A percentile compares a stretch with the other conserved stretches of the same genome.
phyloP scores from a whole-genome alignment of 2,797 vertebrate genomes.

The Chelon auratus region DNA sequence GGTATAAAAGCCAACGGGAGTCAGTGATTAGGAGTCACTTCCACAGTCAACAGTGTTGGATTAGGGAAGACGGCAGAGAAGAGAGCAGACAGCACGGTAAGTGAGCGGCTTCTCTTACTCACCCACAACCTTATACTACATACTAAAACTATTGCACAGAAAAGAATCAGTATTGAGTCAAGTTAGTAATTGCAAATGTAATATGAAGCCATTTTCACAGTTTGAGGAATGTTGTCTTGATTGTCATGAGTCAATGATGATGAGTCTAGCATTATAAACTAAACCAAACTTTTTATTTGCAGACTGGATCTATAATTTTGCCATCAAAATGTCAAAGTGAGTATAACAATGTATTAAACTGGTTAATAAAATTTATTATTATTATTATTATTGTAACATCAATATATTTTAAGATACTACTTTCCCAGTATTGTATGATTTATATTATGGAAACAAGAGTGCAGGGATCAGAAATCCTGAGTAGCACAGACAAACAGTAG shows the following conservation, averaged over 20 bases:
- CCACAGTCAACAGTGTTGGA: slow-evolving; percentile 44
- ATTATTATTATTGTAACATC: background rate
- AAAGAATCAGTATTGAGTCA: slow-evolving; percentile 4
- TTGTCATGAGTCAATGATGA: background rate
- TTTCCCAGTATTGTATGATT: background rate
- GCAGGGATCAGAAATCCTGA: slow-evolving; percentile 1
- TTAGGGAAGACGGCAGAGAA: slow-evolving; percentile 46
- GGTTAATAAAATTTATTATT: too few relatives aligned
- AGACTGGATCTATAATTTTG: slow-evolving; percentile 55
- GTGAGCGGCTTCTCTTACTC: slow-evolving; percentile 25
- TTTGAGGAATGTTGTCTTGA: background rate
- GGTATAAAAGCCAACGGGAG: slow-evolving; percentile 66
- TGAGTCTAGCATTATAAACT: background rate
- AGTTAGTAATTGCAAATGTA: background rate
- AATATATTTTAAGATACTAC: background rate
- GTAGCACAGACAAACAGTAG: too few relatives aligned
- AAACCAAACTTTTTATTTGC: slow-evolving; percentile 40
- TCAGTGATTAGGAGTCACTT: slow-evolving; percentile 39
- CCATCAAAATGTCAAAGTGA: slow-evolving; percentile 83
- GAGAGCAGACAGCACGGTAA: slow-evolving; percentile 51
- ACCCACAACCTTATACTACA: background rate
- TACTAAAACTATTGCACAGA: slow-evolving; percentile 8
- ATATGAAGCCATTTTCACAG: background rate
- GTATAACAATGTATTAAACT: slow-evolving; percentile 35
- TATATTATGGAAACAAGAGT: background rate